Percentiles rank a stretch among this genome's conserved stretches.
phyloP scores from a whole-genome alignment of 2,797 vertebrate species.

The Leptoclinus maculatus region DNA sequence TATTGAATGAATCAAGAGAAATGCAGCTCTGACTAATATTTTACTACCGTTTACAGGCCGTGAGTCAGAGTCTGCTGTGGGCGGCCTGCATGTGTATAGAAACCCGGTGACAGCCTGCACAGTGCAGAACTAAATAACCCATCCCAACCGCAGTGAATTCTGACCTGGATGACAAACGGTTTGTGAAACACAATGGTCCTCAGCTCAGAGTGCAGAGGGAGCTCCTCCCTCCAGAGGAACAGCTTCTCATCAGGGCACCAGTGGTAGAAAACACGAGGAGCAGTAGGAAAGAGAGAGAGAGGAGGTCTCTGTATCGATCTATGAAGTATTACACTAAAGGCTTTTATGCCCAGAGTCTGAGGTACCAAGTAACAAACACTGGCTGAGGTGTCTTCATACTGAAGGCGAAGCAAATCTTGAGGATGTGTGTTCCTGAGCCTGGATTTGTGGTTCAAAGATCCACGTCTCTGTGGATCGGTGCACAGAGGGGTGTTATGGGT shows the following conservation, averaged over 20 bases:
- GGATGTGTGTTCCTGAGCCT: not conserved
- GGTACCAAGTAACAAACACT: too few species aligned
- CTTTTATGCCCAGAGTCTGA: not conserved
- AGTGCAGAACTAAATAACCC: conserved; percentile 46
- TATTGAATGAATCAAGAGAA: conserved; percentile 4
- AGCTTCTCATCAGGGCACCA: conserved; percentile 12
- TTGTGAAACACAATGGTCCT: conserved; percentile 34
- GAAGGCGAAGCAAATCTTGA: too few species aligned
- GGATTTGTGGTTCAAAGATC: not conserved
- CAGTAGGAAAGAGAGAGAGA: too few species aligned
- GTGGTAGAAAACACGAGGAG: too few species aligned
- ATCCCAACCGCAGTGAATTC: conserved; percentile 17
- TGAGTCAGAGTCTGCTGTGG: not conserved
- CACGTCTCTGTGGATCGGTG: not conserved
- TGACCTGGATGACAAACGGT: conserved; percentile 19
- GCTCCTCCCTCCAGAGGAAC: conserved; percentile 12
- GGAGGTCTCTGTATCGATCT: not conserved
- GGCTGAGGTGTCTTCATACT: too few species aligned
- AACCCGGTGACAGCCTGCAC: conserved; percentile 19
- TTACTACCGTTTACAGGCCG: not conserved
- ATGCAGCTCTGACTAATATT: not conserved
- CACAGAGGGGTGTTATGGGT: not conserved
- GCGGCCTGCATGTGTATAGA: not conserved
- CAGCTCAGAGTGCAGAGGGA: conserved; percentile 22
- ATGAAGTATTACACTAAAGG: not conserved